Base-by-base conservation (phyloP, 2,113 vertebrate genomes). In the Xiphorhynchus elegans region DNA sequence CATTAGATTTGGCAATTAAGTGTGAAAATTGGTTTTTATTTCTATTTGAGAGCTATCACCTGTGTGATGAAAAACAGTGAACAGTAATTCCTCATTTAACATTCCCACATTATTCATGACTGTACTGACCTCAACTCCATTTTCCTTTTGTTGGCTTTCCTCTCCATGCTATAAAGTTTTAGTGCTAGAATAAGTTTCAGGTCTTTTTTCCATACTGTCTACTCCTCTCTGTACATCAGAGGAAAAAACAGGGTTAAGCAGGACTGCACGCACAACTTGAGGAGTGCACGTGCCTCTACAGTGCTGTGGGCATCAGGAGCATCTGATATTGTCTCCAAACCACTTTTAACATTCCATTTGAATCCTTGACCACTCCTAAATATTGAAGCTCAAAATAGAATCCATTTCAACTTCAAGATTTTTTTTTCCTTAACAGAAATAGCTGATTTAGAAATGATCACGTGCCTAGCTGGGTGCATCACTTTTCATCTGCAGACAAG, bases 31-130 rank as follows among this genome's bases (percentile, higher is more conserved):
- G 4, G 10, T 82, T 55, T 37, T 25, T 72, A 4, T 74, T 62
- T 84, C 26, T 87, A 19, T 74, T 81, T 67, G 17, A 79, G 25
- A 39, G 50, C 42, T 59, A 87, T 59, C 60, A 90, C 8, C 1
- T 75, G 31, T 21, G 10, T 2, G 8, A 84, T 31, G 15, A 84
- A 56, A 81, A 91, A 44, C 10, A 68, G 49, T 1, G 0, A 78
- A 55, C 7, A 42, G 39, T 29, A 90, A 90, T 29, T 72, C 31
- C 9, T 15, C 58, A 6, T 56, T 69, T 42, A 63, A 67, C 23
- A 42, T 63, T 59, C 15, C 29, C 29, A 59, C 0, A 0, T 46
- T 68, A 60, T 60, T 73, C 33, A 39, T 7, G 15, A 46, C 7
- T 55, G 10, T 39, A 50, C 2, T 11, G 74, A 50, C 31, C 19